A percentile compares a stretch with the other conserved stretches of the same genome.
Evolutionary conservation across 2,888 invertebrate species (phyloP).

Genomic region (Lymantria monacha): DNA sequence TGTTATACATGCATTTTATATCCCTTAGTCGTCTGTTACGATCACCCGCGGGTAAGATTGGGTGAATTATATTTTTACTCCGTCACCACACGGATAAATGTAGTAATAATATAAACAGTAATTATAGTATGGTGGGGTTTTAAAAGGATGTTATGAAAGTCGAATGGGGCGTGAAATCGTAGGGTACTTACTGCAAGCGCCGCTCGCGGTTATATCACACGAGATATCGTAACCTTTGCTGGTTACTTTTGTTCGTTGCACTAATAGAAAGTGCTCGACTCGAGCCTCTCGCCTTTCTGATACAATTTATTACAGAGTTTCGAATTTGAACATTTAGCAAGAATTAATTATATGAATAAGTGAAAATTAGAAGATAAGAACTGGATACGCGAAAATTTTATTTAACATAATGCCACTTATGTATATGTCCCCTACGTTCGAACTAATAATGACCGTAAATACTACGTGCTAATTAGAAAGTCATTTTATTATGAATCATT

Average conservation of each 20-base stretch:
- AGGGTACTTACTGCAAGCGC: slow-evolving; percentile 41
- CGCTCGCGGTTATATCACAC: slow-evolving; percentile 65
- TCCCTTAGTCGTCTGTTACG: too few relatives aligned
- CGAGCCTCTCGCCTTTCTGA: slow-evolving; percentile 66
- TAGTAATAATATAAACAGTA: too few relatives aligned
- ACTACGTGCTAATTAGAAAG: too few relatives aligned
- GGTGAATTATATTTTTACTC: too few relatives aligned
- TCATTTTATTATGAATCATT: too few relatives aligned
- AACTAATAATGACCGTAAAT: too few relatives aligned
- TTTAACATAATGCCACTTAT: too few relatives aligned
- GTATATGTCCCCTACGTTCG: too few relatives aligned
- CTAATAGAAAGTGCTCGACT: slow-evolving; percentile 70
- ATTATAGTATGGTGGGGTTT: slow-evolving; percentile 23
- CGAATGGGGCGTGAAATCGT: slow-evolving; percentile 56
- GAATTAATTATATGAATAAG: slow-evolving; percentile 1
- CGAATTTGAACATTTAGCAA: slow-evolving; percentile 18
- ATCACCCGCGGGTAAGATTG: too few relatives aligned
- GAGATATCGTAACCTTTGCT: slow-evolving; percentile 72
- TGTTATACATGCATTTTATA: too few relatives aligned
- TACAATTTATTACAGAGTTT: slow-evolving; percentile 55
- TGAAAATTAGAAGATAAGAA: neutral
- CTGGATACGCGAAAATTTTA: too few relatives aligned
- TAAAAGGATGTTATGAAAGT: slow-evolving; percentile 55
- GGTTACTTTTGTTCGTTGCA: slow-evolving; percentile 61
- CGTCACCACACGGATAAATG: too few relatives aligned